These are phyloP conservation scores for Perccottus glenii DNA, from an alignment of 2,113 vertebrate species.

Conservation along the genomic window DNA sequence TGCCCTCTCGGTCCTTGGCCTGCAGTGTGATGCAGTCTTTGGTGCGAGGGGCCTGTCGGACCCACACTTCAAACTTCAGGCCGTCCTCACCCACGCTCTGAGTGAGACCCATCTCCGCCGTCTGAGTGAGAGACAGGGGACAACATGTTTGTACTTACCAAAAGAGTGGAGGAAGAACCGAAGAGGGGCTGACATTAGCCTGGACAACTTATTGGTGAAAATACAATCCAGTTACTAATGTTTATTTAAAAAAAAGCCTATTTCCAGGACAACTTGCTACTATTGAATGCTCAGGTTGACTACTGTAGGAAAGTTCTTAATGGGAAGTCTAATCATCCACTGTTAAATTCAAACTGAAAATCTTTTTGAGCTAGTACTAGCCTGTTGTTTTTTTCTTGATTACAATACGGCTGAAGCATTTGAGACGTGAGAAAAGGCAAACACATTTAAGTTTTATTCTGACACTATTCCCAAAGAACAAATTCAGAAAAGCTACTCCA, in stretches of 20 bases:
- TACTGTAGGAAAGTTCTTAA: no score
- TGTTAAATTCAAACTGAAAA: no score
- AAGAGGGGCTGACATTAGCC: no score
- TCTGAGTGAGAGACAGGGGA: conserved; percentile 66
- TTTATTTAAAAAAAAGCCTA: no score
- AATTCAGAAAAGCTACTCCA: background rate
- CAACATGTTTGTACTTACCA: background rate
- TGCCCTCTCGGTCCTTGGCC: conserved; percentile 74
- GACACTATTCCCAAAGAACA: background rate
- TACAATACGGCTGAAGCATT: no score
- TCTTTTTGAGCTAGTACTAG: no score
- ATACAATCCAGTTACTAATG: no score
- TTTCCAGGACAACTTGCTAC: no score
- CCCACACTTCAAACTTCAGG: conserved; percentile 88
- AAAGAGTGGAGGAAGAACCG: background rate
- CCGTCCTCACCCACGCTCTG: conserved; percentile 88
- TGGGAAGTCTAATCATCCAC: no score
- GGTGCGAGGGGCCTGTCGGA: conserved; percentile 81
- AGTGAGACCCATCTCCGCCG: conserved; percentile 89
- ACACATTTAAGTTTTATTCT: background rate
- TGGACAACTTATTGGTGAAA: no score
- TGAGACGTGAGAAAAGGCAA: background rate
- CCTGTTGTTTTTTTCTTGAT: no score
- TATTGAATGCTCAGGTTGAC: no score
- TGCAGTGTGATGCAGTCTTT: conserved; percentile 86